phyloP scores from a whole-genome alignment of 2,113 vertebrate species.

The Motacilla tschutschensis region DNA sequence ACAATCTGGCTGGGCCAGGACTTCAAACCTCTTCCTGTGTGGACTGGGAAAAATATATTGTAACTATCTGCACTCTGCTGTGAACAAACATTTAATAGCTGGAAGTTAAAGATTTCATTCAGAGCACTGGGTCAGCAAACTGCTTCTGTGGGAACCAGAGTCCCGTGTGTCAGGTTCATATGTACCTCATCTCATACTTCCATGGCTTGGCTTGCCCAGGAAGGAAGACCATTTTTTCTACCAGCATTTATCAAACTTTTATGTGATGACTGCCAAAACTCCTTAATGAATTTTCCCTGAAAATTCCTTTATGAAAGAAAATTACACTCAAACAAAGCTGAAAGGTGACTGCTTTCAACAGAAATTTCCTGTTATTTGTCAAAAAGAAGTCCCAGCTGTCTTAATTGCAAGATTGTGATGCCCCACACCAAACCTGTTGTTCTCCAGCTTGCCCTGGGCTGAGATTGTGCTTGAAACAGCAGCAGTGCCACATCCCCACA shows the following conservation, averaged over 20 bases:
- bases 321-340: neutral
- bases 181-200: neutral
- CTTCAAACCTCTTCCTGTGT: neutral
- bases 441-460: neutral
- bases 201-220: neutral
- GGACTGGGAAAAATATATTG: neutral
- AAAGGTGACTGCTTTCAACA: neutral
- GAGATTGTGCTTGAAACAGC: neutral
- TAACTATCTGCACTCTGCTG: neutral
- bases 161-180: neutral
- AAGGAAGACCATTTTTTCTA: neutral
- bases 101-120: neutral
- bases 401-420: neutral
- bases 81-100: neutral
- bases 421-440: neutral
- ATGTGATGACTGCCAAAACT: neutral
- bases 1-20: neutral
- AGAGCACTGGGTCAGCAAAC: neutral
- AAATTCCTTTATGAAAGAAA: neutral
- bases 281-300: neutral
- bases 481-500: neutral
- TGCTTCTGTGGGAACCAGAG: neutral
- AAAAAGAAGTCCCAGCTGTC: neutral
- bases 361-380: neutral
- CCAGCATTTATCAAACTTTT: neutral